phyloP scores from a whole-genome alignment of 2,888 invertebrate genomes.

The Pristionchus arcanus region DNA sequence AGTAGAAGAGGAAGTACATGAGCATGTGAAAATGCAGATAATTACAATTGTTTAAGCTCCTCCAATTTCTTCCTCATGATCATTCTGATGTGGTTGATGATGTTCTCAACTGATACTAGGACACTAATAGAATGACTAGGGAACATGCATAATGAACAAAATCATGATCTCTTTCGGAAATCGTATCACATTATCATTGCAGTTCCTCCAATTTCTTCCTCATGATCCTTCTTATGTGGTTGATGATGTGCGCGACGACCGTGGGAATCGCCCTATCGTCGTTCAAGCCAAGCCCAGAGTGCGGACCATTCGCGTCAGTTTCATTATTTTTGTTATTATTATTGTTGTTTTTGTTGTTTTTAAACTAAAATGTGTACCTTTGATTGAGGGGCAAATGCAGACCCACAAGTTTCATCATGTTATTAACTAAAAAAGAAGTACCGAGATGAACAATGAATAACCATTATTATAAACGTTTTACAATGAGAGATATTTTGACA shows the following conservation, averaged over 20 bases:
- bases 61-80: slow-evolving; percentile 92
- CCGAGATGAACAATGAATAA: too few relatives aligned
- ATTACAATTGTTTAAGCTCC: slow-evolving; percentile 68
- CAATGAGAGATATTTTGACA: too few relatives aligned
- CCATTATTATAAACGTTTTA: background rate
- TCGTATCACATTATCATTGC: too few relatives aligned
- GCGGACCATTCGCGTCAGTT: slow-evolving; percentile 88
- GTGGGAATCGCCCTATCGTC: slow-evolving; percentile 95
- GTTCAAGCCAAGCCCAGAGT: slow-evolving; percentile 93
- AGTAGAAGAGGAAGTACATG: too few relatives aligned
- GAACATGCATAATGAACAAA: too few relatives aligned
- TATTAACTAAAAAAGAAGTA: too few relatives aligned
- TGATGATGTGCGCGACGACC: slow-evolving; percentile 94
- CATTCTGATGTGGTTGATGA: slow-evolving; percentile 89
- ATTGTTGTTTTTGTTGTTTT: background rate
- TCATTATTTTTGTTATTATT: background rate
- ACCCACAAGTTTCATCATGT: too few relatives aligned
- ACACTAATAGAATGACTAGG: too few relatives aligned
- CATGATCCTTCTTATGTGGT: slow-evolving; percentile 85
- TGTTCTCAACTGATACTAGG: slow-evolving; percentile 95
- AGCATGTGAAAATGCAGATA: too few relatives aligned
- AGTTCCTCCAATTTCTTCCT: slow-evolving; percentile 92
- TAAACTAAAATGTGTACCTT: too few relatives aligned
- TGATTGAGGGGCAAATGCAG: too few relatives aligned
- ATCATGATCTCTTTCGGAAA: too few relatives aligned